Evolutionary conservation across 2,888 invertebrate species (phyloP), one percentile per base, ranked within the genome.

Genomic region (Theretra japonica): DNA sequence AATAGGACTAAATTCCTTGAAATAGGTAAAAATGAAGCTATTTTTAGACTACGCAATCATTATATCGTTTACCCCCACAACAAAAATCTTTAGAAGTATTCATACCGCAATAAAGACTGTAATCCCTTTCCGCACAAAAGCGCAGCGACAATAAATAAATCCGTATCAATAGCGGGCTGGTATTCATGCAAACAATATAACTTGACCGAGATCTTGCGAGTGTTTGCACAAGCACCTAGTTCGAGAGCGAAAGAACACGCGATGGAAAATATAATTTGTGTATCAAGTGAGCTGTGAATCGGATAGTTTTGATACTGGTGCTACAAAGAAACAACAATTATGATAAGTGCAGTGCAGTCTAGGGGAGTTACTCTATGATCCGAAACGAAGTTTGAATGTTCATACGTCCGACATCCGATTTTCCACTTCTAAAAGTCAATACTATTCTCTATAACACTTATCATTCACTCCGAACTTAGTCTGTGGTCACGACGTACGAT

Each of bases 131-230:
- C 21, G 23, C 23, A 65, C 41, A 65, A 65, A 65, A 65, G 65
- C 65, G 17, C 65, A 65, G 48, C 48, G 23, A 65, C 48, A 23
- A 23, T 30, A 60, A 23, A 21, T 21, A 65, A 65, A 65, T 28
- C 30, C 28, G 59, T 65, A 65, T 65, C 48, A 65, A 65, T 65
- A 23, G 41, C 23, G 21, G 4, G 48, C 17, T 21, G 65, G 48
- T 41, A 65, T 48, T 48, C 65, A 41, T 15, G 23, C 65, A 65
- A 65, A 65, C 65, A 65, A 65, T 65, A 41, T 7, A 48, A 48
- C 48, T 65, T 23, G 65, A 65, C 65, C 65, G 65, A 25, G 23
- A 65, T 65, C 41, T 48, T 41, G 65, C 48, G 2, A n/a, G 53
- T 41, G 41, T 65, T 65, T 65, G 65, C 23, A 65, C 65, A 41